Conservation (phyloP, 2,888 invertebrate genomes). For the Drosophila colorata region DNA sequence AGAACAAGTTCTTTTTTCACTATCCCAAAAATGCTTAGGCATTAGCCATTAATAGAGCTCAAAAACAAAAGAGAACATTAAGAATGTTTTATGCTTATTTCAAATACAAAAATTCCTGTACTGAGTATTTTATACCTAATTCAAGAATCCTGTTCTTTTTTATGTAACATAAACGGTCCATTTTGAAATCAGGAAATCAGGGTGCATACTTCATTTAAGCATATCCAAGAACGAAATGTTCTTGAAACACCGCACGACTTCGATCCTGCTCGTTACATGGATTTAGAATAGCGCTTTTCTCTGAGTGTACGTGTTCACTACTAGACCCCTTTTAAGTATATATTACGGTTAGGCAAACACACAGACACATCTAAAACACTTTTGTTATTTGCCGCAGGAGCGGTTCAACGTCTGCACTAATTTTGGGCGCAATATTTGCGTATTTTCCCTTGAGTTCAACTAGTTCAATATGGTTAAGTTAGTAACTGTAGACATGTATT, state of each 20-base stretch:
- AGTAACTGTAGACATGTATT: constrained; percentile 14
- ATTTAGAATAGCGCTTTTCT: background rate
- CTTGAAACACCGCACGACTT: too few species aligned
- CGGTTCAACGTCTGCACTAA: constrained; percentile 14
- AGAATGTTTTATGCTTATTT: too few species aligned
- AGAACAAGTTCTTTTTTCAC: background rate
- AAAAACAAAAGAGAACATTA: background rate
- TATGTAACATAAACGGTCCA: too few species aligned
- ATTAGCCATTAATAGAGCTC: too few species aligned
- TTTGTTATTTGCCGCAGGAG: constrained; percentile 19
- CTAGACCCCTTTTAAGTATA: constrained; percentile 1
- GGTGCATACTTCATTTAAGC: background rate
- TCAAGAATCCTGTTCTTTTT: background rate
- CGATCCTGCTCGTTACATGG: background rate
- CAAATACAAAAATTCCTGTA: background rate
- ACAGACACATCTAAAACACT: constrained; percentile 9
- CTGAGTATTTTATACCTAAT: background rate
- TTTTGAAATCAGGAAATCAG: background rate
- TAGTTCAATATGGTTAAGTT: constrained; percentile 3
- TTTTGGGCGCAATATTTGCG: constrained; percentile 9
- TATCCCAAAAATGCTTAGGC: background rate
- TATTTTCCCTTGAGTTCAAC: background rate
- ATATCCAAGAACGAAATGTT: too few species aligned
- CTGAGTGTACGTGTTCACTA: background rate
- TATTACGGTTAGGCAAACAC: background rate